Base-by-base conservation (phyloP, 2,888 invertebrate genomes). In the Eupithecia exiguata region DNA sequence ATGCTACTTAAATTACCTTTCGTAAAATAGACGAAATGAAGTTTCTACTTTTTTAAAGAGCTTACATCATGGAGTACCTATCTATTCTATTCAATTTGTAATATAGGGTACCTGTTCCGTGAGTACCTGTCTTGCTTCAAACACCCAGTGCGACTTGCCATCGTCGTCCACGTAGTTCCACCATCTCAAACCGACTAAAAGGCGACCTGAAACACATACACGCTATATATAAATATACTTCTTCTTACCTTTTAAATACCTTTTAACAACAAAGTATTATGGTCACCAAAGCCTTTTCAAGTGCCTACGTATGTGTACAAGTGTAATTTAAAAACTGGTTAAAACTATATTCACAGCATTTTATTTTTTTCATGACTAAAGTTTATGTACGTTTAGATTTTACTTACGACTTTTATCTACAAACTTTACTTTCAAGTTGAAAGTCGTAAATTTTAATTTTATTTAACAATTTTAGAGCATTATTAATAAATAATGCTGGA, bases 141-240 rank as follows among this genome's bases (percentile, higher is more conserved):
- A 99, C 25, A 99, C 97, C 99, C 99, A 99, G 89, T 99, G 98
- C 69, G 99, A 99, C 83, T 97, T 96, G 53, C 99, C 99, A 79
- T 98, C 97, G 84, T 99, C 99, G 87, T 99, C 99, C 0, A 99
- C 98, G 88, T 99, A 99, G 94, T 99, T 99, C 99, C 99, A 99
- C 99, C 99, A 99, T 79, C 99, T 95, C 30, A 99, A 93, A 0
- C 99, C 99, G 35, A 99, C 99, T 89, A 99, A 95, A 65, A 99
- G 94, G 69, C 99, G 96, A 46, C 99, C 94, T 94, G 86, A 2
- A 89, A 74, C 35, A 35, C 9, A 62, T 35, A 21, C 6, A n/a
- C 18, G 18, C 0, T n/a, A 53, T 3, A 53, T 0, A n/a, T 30
- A 30, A 30, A 43, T 3, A 0, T 43, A 43, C 16, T 18, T 18